phyloP scores from a whole-genome alignment of 2,797 vertebrate genomes.

The Monodelphis domestica region DNA sequence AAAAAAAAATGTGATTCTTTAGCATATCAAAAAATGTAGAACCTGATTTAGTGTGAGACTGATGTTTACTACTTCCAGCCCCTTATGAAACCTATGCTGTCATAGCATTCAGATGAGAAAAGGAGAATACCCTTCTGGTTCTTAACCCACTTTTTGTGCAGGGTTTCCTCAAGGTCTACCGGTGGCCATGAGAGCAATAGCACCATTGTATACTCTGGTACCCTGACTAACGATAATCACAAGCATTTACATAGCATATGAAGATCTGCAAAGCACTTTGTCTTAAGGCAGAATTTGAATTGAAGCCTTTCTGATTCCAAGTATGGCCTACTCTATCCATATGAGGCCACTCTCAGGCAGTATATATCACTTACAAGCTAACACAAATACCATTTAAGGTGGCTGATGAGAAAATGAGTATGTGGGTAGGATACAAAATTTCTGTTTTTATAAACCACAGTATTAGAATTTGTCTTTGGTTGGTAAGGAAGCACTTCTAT shows the following conservation, averaged over 20 bases:
- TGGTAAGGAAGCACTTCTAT: background rate
- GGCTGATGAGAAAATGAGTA: background rate
- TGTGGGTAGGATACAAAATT: background rate
- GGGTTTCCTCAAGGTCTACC: background rate
- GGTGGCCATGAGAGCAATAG: background rate
- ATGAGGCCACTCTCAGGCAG: background rate
- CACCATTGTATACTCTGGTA: background rate
- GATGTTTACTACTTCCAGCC: background rate
- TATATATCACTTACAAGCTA: background rate
- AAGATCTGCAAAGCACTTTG: background rate
- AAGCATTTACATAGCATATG: background rate
- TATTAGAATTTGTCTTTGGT: background rate
- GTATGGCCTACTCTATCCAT: background rate
- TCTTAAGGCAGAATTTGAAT: background rate
- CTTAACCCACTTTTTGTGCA: background rate
- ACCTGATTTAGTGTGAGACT: background rate
- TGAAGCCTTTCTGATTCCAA: background rate
- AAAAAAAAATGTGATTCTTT: background rate
- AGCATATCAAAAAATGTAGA: background rate
- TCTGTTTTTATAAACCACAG: background rate
- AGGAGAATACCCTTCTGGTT: background rate
- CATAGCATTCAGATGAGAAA: background rate
- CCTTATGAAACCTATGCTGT: background rate
- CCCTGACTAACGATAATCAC: background rate
- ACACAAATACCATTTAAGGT: background rate